Evolutionary conservation across 2,888 invertebrate genomes (phyloP).

Genomic region (Trachelus troglodyta): DNA sequence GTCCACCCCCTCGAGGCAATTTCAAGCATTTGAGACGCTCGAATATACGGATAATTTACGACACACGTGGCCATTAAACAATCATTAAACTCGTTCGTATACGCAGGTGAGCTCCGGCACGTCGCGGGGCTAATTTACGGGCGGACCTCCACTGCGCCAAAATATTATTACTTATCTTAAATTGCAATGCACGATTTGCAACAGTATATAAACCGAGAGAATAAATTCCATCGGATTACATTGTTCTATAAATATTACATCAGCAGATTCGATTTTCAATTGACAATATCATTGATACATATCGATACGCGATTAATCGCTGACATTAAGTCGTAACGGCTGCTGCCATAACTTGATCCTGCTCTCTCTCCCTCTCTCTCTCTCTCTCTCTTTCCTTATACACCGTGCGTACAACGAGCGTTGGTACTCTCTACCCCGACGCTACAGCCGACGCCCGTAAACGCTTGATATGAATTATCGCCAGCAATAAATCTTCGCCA

Average conservation of each 20-base stretch:
- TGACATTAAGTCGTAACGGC: not conserved
- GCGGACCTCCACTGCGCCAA: conserved; percentile 63
- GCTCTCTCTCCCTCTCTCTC: not conserved
- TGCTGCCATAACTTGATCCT: no score
- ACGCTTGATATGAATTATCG: conserved; percentile 56
- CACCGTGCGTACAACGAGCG: not conserved
- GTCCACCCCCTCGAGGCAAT: conserved; percentile 49
- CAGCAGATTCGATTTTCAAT: no score
- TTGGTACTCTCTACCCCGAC: no score
- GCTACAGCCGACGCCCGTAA: conserved; percentile 39
- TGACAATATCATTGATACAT: no score
- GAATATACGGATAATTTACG: conserved; percentile 65
- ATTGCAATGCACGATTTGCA: conserved; percentile 36
- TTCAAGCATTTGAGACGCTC: conserved; percentile 64
- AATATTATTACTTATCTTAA: conserved; percentile 61
- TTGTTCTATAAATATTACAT: no score
- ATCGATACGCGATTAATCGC: conserved; percentile 1
- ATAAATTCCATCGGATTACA: no score
- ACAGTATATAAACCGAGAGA: not conserved
- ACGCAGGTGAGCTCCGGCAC: conserved; percentile 57
- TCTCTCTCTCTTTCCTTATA: not conserved
- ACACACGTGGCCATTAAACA: conserved; percentile 65
- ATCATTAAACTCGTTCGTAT: conserved; percentile 66
- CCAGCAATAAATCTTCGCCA: conserved; percentile 36
- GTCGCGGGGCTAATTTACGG: conserved; percentile 64